Evolutionary conservation across 53 echinoderm and acorn worm genomes (phyloP).

Genomic region (Crossaster papposus): DNA sequence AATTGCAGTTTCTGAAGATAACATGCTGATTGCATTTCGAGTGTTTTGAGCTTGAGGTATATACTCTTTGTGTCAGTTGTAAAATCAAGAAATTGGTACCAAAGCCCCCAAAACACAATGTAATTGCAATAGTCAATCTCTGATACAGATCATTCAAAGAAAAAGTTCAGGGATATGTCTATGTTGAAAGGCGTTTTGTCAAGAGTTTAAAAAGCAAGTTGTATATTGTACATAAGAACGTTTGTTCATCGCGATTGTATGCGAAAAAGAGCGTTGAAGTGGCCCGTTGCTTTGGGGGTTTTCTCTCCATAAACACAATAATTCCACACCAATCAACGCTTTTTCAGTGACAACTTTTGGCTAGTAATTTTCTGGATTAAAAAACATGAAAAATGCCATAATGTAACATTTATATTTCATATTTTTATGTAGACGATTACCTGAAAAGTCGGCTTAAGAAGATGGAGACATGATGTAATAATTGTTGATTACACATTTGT

Average conservation of each 20-base stretch:
- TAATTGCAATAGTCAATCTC: not conserved
- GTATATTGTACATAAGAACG: conserved; percentile 41
- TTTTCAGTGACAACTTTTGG: not conserved
- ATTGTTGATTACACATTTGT: conserved; percentile 43
- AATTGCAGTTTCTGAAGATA: not conserved
- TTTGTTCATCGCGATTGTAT: conserved; percentile 4
- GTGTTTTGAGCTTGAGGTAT: not conserved
- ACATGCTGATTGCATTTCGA: not conserved
- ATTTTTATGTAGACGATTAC: conserved; percentile 49
- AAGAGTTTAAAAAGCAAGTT: not conserved
- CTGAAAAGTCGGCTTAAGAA: conserved; percentile 1
- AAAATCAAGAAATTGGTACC: not conserved
- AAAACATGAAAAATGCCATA: not conserved
- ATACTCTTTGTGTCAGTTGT: not conserved
- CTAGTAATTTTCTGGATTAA: not conserved
- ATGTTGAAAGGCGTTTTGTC: not conserved
- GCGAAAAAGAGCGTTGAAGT: not conserved
- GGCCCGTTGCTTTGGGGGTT: not conserved
- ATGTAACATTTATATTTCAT: not conserved
- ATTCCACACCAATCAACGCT: not conserved
- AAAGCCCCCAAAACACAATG: too few species aligned
- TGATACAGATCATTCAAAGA: not conserved
- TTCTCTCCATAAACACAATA: not conserved
- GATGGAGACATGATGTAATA: not conserved
- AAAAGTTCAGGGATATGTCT: not conserved